Conservation (phyloP, 2,113 vertebrate genomes). For the Bubo blakistoni region DNA sequence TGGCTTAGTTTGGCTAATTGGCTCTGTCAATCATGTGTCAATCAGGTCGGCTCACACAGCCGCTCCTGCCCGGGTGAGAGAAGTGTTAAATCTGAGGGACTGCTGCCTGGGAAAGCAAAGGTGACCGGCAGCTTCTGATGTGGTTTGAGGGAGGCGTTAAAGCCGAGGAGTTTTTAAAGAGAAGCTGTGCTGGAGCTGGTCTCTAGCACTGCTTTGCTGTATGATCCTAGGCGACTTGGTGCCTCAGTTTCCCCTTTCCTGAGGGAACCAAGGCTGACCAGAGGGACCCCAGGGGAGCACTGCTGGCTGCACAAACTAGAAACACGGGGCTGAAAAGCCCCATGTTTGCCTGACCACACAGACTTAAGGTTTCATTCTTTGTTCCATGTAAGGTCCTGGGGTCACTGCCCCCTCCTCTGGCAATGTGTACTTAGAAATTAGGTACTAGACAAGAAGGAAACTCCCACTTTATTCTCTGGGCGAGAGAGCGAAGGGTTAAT, state of each 20-base stretch:
- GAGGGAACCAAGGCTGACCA: not conserved
- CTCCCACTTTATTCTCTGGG: not conserved
- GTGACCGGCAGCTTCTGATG: not conserved
- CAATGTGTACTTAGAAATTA: not conserved
- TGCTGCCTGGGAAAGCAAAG: not conserved
- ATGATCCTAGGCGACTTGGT: fast-evolving
- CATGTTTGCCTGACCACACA: not conserved
- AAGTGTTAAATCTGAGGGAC: not conserved
- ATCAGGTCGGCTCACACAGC: not conserved
- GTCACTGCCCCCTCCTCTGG: not conserved
- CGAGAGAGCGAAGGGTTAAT: not conserved
- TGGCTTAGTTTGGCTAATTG: conserved; percentile 60
- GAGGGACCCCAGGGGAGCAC: not conserved
- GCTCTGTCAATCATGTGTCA: conserved; percentile 58
- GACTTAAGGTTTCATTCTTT: not conserved
- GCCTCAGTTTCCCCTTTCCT: not conserved
- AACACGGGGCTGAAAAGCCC: not conserved
- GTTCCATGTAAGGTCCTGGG: not conserved
- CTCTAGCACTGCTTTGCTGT: not conserved
- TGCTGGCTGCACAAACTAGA: not conserved
- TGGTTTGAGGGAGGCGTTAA: not conserved
- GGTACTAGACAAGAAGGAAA: not conserved
- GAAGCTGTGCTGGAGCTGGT: not conserved
- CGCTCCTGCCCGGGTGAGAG: not conserved
- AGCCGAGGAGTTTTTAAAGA: not conserved